These are phyloP conservation scores for Prosopocoilus inquinatus DNA, from an alignment of 2,888 invertebrate genomes.

Conservation along the genomic window DNA sequence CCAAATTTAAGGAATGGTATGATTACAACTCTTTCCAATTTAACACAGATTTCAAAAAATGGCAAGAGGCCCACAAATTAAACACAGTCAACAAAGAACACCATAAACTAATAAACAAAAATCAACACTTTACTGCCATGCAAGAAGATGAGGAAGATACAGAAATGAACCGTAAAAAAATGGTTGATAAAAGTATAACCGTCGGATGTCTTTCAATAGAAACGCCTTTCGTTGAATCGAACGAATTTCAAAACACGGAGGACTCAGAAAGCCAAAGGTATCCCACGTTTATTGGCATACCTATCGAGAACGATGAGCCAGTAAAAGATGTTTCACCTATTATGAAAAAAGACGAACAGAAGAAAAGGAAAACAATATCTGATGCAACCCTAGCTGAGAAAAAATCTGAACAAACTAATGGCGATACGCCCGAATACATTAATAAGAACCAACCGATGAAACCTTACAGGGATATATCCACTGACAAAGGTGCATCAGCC, in stretches of 20 bases:
- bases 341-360: not conserved
- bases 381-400: not conserved
- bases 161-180: not conserved
- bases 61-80: too few species aligned
- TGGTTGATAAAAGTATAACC: not conserved
- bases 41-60: too few species aligned
- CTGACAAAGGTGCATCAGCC: not conserved
- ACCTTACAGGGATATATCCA: not conserved
- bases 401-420: too few species aligned
- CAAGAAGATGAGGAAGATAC: not conserved
- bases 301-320: conserved; percentile 7
- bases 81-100: not conserved
- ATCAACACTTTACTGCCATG: too few species aligned
- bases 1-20: conserved; percentile 17
- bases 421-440: too few species aligned
- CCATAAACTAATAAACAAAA: too few species aligned
- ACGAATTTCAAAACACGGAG: not conserved
- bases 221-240: not conserved
- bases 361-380: not conserved
- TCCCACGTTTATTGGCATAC: conserved; percentile 15
- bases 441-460: too few species aligned
- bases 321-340: not conserved
- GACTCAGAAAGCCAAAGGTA: conserved; percentile 14
- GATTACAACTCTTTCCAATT: not conserved
- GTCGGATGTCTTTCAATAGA: not conserved